Percentiles rank a stretch among this genome's conserved stretches.
phyloP scores from a whole-genome alignment of 2,797 vertebrate genomes.

The Thunnus albacares region DNA sequence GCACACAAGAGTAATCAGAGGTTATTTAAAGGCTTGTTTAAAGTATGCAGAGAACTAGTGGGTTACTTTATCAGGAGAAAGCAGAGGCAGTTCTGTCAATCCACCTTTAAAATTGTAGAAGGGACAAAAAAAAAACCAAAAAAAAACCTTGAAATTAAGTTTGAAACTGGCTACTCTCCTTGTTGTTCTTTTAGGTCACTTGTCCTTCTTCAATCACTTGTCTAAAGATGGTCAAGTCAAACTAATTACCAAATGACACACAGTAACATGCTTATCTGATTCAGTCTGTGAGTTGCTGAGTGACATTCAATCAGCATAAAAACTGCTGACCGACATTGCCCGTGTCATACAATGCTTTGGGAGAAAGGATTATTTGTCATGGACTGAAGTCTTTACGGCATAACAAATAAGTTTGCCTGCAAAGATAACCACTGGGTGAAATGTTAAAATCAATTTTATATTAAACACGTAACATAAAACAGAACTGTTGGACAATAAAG shows the following conservation, averaged over 20 bases:
- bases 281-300: slow-evolving; percentile 65
- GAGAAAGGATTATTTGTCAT: slow-evolving; percentile 42
- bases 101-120: slow-evolving; percentile 14
- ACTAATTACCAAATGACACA: slow-evolving; percentile 75
- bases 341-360: slow-evolving; percentile 44
- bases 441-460: slow-evolving; percentile 2
- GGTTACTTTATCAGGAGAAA: slow-evolving; percentile 21
- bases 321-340: slow-evolving; percentile 55
- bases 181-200: slow-evolving; percentile 48
- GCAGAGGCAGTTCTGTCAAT: slow-evolving; percentile 5
- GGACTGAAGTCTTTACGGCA: slow-evolving; percentile 48
- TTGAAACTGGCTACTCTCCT: slow-evolving; percentile 31
- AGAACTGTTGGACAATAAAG: background rate
- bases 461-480: background rate
- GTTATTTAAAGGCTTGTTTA: slow-evolving; percentile 35
- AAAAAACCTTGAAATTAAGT: slow-evolving; percentile 6
- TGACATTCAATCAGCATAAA: slow-evolving; percentile 65
- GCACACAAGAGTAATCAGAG: slow-evolving; percentile 59
- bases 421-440: slow-evolving; percentile 7
- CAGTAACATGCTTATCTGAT: slow-evolving; percentile 72
- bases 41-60: slow-evolving; percentile 13
- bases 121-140: background rate
- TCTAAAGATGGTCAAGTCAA: slow-evolving; percentile 53
- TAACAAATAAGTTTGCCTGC: slow-evolving; percentile 45
- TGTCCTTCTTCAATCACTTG: slow-evolving; percentile 49